These are phyloP conservation scores for Brenthis daphne DNA, from an alignment of 2,888 invertebrate species.

Conservation along the genomic window DNA sequence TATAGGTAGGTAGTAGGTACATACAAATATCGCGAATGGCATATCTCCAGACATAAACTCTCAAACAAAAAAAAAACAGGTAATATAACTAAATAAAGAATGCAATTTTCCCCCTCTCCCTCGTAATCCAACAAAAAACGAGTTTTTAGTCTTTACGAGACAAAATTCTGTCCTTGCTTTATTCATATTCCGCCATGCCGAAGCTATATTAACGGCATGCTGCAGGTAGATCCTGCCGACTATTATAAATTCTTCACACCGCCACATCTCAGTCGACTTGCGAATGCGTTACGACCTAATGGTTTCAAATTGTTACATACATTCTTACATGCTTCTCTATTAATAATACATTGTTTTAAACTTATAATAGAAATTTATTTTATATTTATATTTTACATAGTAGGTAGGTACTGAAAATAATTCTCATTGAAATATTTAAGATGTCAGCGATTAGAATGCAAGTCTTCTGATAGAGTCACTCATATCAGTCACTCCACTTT, in stretches of 20 bases:
- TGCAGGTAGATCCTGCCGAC: constrained; percentile 43
- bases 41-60: background rate
- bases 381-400: background rate
- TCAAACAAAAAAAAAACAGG: background rate
- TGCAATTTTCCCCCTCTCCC: background rate
- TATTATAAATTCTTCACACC: constrained; percentile 49
- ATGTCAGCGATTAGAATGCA: background rate
- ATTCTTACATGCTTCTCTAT: constrained; percentile 17
- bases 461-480: background rate
- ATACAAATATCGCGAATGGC: too few relatives aligned
- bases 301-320: constrained; percentile 15
- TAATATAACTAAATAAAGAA: background rate
- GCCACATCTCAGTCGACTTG: constrained; percentile 44
- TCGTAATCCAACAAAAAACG: constrained; percentile 2
- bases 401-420: too few relatives aligned
- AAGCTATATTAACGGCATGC: constrained; percentile 41
- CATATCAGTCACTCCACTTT: too few relatives aligned
- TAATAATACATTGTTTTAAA: background rate
- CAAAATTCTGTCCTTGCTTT: constrained; percentile 18
- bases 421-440: background rate
- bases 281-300: constrained; percentile 29
- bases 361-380: background rate
- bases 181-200: constrained; percentile 26
- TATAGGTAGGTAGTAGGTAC: too few relatives aligned
- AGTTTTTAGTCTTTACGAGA: constrained; percentile 17